These are phyloP conservation scores for Dolomedes plantarius DNA, from an alignment of 2,888 invertebrate species.

Conservation along the genomic window DNA sequence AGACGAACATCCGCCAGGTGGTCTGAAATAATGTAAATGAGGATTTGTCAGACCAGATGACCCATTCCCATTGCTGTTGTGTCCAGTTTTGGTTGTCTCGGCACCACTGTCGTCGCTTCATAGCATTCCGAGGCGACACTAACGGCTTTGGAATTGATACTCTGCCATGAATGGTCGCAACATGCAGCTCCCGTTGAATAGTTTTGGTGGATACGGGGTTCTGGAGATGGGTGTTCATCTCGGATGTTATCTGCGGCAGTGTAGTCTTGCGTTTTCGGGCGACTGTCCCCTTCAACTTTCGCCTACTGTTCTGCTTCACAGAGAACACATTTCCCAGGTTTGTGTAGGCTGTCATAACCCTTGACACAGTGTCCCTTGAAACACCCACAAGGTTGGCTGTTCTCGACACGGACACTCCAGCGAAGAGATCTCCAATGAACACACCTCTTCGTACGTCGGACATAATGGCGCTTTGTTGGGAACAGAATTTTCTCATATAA, in stretches of 20 bases:
- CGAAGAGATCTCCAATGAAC: slow-evolving; percentile 15
- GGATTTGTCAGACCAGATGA: too few species aligned
- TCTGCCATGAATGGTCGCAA: slow-evolving; percentile 24
- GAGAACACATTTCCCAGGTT: slow-evolving; percentile 16
- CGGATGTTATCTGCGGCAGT: too few species aligned
- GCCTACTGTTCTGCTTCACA: neutral
- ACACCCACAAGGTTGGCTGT: slow-evolving; percentile 10
- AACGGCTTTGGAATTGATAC: slow-evolving; percentile 26
- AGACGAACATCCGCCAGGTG: too few species aligned
- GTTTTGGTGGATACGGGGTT: slow-evolving; percentile 6
- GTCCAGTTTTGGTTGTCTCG: neutral
- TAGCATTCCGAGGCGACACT: neutral
- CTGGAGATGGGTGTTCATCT: slow-evolving; percentile 1
- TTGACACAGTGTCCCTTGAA: slow-evolving; percentile 23
- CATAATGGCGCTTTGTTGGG: too few species aligned
- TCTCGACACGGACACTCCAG: slow-evolving; percentile 6
- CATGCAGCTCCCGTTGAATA: slow-evolving; percentile 25
- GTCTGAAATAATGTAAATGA: too few species aligned
- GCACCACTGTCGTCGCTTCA: neutral
- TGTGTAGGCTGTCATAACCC: slow-evolving; percentile 12
- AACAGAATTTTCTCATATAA: too few species aligned
- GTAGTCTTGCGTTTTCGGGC: slow-evolving; percentile 7
- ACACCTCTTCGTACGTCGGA: neutral
- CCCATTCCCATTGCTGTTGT: neutral
- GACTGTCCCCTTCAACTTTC: neutral